phyloP scores from a whole-genome alignment of 2,113 vertebrate species.

The Lepidiolamprologus cunningtoni region DNA sequence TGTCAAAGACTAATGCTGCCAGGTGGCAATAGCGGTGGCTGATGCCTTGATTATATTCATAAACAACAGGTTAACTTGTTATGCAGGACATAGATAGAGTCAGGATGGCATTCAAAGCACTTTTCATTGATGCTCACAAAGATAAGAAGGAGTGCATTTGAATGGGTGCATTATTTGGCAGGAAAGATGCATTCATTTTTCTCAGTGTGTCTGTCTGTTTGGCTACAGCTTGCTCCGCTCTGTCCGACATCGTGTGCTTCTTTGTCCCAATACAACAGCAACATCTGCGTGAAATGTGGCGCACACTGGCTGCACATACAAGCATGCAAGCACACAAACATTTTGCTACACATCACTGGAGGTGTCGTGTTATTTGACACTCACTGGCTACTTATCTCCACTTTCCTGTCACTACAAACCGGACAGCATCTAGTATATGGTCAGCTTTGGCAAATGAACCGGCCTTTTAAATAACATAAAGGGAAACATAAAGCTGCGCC shows the following conservation, averaged over 20 bases:
- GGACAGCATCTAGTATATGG: background rate
- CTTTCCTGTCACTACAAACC: background rate
- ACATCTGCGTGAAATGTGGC: slow-evolving; percentile 31
- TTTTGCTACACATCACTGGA: background rate
- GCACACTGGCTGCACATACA: background rate
- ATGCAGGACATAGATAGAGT: background rate
- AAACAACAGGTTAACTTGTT: slow-evolving; percentile 49
- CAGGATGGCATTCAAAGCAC: background rate
- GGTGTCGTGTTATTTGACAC: background rate
- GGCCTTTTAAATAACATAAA: background rate
- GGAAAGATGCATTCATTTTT: background rate
- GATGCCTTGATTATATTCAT: slow-evolving; percentile 38
- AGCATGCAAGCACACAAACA: background rate
- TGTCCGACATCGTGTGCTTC: background rate
- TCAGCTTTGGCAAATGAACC: background rate
- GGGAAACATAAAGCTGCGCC: background rate
- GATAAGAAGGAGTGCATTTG: slow-evolving; percentile 22
- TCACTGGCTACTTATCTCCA: background rate
- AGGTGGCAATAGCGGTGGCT: slow-evolving; percentile 20
- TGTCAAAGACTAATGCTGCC: slow-evolving; percentile 19
- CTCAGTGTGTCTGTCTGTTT: background rate
- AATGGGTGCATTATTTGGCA: slow-evolving; percentile 21
- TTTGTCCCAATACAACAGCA: slow-evolving; percentile 41
- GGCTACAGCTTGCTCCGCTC: background rate
- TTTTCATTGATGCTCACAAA: slow-evolving; percentile 3